Evolutionary conservation across 2,888 invertebrate species (phyloP).

Genomic region (Andrena fulva): DNA sequence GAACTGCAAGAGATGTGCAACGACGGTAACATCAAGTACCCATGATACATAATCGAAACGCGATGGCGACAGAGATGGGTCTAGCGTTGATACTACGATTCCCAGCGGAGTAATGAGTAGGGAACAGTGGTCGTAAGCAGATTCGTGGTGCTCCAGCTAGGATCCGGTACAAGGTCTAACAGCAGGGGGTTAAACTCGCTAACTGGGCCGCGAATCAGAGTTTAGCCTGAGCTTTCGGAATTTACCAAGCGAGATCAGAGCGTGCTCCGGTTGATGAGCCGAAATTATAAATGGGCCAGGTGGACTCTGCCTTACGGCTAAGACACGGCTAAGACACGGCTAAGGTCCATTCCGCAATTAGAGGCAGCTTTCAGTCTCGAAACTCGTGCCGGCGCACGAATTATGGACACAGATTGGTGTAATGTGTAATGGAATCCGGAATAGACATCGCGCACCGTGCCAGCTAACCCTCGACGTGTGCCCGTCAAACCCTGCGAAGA

Average conservation of each 20-base stretch:
- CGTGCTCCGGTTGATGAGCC: neutral
- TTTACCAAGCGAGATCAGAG: conserved; percentile 9
- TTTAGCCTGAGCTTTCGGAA: neutral
- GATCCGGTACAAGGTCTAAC: conserved; percentile 11
- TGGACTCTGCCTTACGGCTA: neutral
- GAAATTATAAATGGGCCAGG: conserved; percentile 35
- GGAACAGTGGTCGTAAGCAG: neutral
- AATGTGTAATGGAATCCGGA: conserved; percentile 6
- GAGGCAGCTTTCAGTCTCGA: neutral
- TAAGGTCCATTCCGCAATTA: neutral
- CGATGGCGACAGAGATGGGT: neutral
- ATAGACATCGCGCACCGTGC: neutral
- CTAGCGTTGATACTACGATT: neutral
- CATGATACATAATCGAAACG: neutral
- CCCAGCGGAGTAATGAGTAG: neutral
- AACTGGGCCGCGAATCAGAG: neutral
- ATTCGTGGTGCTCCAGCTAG: neutral
- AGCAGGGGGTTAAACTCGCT: neutral
- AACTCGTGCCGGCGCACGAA: conserved; percentile 3
- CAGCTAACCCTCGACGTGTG: neutral
- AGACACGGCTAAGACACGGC: neutral
- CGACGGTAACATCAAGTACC: neutral
- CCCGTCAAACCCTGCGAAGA: neutral
- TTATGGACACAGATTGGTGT: conserved; percentile 12
- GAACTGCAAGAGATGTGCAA: neutral